Evolutionary conservation across 2,113 vertebrate species (phyloP).

Genomic region (Chaenogobius annularis): DNA sequence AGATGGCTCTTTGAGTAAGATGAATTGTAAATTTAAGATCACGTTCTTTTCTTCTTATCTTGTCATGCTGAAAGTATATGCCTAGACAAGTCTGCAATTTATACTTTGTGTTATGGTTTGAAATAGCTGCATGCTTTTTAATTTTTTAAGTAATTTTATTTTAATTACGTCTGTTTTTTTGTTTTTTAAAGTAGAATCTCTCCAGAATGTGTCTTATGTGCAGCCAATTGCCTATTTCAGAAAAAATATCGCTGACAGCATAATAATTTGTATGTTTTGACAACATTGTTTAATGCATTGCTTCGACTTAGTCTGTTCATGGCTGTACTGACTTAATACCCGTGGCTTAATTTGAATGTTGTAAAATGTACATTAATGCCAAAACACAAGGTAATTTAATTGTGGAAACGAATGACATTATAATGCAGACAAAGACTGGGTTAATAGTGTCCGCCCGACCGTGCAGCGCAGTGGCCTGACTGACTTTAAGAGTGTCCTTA

Average conservation of each 20-base stretch:
- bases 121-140: neutral
- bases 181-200: too few relatives aligned
- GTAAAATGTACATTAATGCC: neutral
- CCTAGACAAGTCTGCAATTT: neutral
- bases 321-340: neutral
- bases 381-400: neutral
- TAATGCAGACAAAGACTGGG: slow-evolving; percentile 27
- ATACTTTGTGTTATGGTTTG: neutral
- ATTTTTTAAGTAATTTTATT: too few relatives aligned
- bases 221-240: too few relatives aligned
- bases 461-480: slow-evolving; percentile 52
- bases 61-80: neutral
- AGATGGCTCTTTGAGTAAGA: neutral
- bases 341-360: neutral
- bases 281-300: neutral
- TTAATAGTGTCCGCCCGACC: slow-evolving; percentile 26
- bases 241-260: too few relatives aligned
- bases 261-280: too few relatives aligned
- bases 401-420: neutral
- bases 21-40: neutral
- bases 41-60: neutral
- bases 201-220: too few relatives aligned
- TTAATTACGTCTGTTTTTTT: too few relatives aligned
- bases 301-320: neutral
- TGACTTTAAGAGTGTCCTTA: slow-evolving; percentile 45